These are phyloP conservation scores for Enteromius viviparus DNA, from an alignment of 2,797 vertebrate genomes.

Conservation along the genomic window DNA sequence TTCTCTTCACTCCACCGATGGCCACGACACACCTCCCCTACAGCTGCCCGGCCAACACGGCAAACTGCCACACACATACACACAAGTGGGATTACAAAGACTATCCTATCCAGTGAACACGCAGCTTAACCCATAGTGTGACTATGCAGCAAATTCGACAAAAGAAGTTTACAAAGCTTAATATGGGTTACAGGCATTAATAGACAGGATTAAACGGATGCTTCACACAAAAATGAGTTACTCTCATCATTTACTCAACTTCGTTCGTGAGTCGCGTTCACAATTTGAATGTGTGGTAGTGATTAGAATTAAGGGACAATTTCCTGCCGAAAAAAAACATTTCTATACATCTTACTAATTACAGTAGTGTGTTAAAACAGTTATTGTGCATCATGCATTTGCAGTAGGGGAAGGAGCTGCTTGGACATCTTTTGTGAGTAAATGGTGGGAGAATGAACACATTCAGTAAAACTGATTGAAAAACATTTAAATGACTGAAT, in stretches of 20 bases:
- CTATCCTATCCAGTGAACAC: slow-evolving; percentile 19
- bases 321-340: neutral
- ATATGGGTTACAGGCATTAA: slow-evolving; percentile 22
- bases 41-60: slow-evolving; percentile 13
- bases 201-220: slow-evolving; percentile 12
- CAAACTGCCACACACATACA: slow-evolving; percentile 24
- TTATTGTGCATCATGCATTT: neutral
- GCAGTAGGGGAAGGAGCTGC: neutral
- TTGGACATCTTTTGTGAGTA: neutral
- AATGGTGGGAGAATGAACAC: neutral
- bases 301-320: neutral
- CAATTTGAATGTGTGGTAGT: neutral
- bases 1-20: slow-evolving; percentile 33
- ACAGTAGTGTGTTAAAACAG: too few species aligned
- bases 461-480: neutral
- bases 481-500: neutral
- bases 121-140: slow-evolving; percentile 9
- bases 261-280: neutral
- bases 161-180: slow-evolving; percentile 22
- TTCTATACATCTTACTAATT: neutral
- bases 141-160: slow-evolving; percentile 1
- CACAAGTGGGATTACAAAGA: slow-evolving; percentile 14
- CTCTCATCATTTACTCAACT: slow-evolving; percentile 7
- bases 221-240: neutral
- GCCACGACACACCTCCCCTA: slow-evolving; percentile 30